phyloP scores from a whole-genome alignment of 30 jellyfish, hydroid and myxozoan genomes.

The Aurelia coerulea region DNA sequence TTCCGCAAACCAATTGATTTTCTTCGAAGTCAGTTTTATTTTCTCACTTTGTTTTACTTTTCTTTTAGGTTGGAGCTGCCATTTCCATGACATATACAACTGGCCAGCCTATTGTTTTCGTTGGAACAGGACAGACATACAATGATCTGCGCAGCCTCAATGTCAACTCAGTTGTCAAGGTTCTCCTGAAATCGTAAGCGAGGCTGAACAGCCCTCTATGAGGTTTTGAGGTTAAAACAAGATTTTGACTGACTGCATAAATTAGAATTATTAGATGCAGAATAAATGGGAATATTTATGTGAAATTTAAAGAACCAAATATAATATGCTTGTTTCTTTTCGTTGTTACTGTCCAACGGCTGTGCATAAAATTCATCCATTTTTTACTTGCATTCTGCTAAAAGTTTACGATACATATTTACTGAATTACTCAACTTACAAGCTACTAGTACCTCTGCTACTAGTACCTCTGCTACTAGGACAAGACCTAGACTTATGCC shows the following conservation, averaged over 20 bases:
- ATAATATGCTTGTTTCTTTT: background rate
- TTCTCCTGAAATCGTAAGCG: conserved; percentile 75
- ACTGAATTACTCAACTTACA: too few species aligned
- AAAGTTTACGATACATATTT: too few species aligned
- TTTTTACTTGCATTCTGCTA: too few species aligned
- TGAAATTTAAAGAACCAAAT: background rate
- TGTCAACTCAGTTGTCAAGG: conserved; percentile 95
- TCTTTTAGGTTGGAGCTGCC: conserved; percentile 99
- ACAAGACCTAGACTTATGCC: too few species aligned
- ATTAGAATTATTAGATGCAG: background rate
- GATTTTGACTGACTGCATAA: background rate
- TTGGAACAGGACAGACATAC: conserved; percentile 99
- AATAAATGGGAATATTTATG: conserved; percentile 15
- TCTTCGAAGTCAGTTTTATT: too few species aligned
- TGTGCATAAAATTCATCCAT: too few species aligned
- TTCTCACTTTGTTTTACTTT: background rate
- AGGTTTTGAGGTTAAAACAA: too few species aligned
- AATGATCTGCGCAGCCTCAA: conserved; percentile 89
- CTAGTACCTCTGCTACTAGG: too few species aligned
- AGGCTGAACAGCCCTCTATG: too few species aligned
- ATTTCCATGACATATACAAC: conserved; percentile 99
- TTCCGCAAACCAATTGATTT: too few species aligned
- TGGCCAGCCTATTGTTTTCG: conserved; percentile 99
- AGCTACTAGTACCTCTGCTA: too few species aligned
- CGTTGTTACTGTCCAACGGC: too few species aligned